Evolutionary conservation across 2,888 invertebrate species (phyloP).

Genomic region (Balanococcus diminutus): DNA sequence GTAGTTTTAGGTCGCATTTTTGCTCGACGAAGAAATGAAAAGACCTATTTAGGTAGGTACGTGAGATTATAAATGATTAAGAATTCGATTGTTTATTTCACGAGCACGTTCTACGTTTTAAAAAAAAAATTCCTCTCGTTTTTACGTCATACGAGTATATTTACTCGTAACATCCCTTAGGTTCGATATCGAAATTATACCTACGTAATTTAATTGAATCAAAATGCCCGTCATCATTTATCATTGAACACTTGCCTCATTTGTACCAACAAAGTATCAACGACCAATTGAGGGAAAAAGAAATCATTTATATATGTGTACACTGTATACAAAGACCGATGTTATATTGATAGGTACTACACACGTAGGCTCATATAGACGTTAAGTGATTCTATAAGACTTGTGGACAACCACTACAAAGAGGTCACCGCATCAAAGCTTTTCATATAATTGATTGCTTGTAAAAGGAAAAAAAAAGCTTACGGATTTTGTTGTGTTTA

Average conservation of each 20-base stretch:
- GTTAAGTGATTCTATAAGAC: background rate
- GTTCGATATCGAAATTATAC: background rate
- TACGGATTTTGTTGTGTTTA: background rate
- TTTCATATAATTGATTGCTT: background rate
- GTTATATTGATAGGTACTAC: background rate
- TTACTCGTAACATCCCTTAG: background rate
- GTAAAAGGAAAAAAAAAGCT: background rate
- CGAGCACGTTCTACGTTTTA: background rate
- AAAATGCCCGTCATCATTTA: background rate
- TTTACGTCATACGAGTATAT: background rate
- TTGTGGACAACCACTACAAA: background rate
- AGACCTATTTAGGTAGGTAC: too few relatives aligned
- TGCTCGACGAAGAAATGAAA: background rate
- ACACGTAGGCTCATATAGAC: background rate
- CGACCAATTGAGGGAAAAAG: background rate
- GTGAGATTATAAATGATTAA: too few relatives aligned
- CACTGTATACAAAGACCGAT: background rate
- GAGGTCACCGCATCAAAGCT: background rate
- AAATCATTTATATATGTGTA: background rate
- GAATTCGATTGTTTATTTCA: background rate
- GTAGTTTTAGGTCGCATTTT: background rate
- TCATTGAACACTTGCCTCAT: background rate
- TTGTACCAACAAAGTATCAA: background rate
- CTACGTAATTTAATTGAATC: background rate
- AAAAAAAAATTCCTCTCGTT: background rate